Evolutionary conservation across 2,113 vertebrate species (phyloP).

Genomic region (Hystrix cristata): DNA sequence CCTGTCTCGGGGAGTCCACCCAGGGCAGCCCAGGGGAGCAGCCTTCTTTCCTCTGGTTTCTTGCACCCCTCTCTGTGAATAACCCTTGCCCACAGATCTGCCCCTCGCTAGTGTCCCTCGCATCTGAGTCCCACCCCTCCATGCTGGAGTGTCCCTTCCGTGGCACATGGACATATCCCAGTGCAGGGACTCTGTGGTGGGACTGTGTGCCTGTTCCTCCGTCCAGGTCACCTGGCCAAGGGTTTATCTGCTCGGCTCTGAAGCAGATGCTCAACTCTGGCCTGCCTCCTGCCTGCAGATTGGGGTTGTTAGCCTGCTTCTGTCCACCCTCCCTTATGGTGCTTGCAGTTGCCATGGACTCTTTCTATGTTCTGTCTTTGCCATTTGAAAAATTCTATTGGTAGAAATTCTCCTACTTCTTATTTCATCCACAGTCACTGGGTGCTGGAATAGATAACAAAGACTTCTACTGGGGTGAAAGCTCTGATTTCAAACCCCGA

Average conservation of each 20-base stretch:
- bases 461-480: no score
- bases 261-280: background rate
- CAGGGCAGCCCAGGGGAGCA: background rate
- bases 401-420: background rate
- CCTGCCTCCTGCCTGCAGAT: background rate
- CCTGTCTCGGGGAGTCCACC: background rate
- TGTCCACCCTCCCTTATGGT: fast-evolving
- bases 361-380: background rate
- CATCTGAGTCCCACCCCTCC: background rate
- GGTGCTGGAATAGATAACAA: background rate
- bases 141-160: background rate
- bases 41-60: background rate
- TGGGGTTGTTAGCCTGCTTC: background rate
- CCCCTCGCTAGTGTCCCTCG: fast-evolving
- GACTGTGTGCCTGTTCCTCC: background rate
- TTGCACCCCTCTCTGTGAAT: background rate
- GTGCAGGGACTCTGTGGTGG: fast-evolving
- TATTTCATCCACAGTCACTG: fast-evolving
- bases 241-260: background rate
- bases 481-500: background rate
- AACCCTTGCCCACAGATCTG: fast-evolving
- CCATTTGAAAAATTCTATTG: background rate
- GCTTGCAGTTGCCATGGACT: background rate
- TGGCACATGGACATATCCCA: no score
- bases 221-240: fast-evolving